Conservation (phyloP, 2,797 vertebrate genomes). For the Phoeniculus purpureus region DNA sequence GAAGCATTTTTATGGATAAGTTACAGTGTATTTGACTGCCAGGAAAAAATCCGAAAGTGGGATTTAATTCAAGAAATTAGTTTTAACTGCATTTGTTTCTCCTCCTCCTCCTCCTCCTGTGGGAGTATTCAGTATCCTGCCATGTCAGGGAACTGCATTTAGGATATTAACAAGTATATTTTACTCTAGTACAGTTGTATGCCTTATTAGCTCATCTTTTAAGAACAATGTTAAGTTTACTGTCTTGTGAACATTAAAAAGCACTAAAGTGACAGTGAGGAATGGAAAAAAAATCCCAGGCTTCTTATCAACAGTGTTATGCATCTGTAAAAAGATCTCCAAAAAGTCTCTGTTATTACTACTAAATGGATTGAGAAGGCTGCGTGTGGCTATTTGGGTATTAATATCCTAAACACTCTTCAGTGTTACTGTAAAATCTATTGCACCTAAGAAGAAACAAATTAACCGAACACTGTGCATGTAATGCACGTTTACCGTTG, state of each 20-base stretch:
- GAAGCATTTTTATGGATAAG: slow-evolving; percentile 22
- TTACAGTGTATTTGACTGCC: slow-evolving; percentile 24
- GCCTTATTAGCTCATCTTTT: slow-evolving; percentile 55
- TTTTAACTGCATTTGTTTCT: slow-evolving; percentile 22
- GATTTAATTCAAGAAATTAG: slow-evolving; percentile 63
- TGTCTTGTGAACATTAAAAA: slow-evolving; percentile 66
- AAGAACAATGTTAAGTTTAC: slow-evolving; percentile 29
- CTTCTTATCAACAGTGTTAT: not conserved
- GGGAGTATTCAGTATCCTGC: slow-evolving; percentile 37
- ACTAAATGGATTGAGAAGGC: not conserved
- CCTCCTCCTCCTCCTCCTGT: slow-evolving; percentile 52
- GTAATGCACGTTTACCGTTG: not conserved
- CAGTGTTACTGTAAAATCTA: not conserved
- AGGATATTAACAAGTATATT: slow-evolving; percentile 28
- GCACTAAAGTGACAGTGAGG: slow-evolving; percentile 20
- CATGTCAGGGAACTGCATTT: slow-evolving; percentile 42
- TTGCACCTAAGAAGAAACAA: not conserved
- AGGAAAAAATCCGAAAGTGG: slow-evolving; percentile 57
- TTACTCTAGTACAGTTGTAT: slow-evolving; percentile 39
- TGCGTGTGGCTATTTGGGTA: not conserved
- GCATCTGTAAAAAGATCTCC: not conserved
- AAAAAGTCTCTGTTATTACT: not conserved
- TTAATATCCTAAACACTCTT: not conserved
- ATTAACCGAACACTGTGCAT: not conserved
- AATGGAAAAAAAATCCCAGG: slow-evolving; percentile 1